phyloP scores from a whole-genome alignment of 2,888 invertebrate genomes.

The Harpagoxenus sublaevis region DNA sequence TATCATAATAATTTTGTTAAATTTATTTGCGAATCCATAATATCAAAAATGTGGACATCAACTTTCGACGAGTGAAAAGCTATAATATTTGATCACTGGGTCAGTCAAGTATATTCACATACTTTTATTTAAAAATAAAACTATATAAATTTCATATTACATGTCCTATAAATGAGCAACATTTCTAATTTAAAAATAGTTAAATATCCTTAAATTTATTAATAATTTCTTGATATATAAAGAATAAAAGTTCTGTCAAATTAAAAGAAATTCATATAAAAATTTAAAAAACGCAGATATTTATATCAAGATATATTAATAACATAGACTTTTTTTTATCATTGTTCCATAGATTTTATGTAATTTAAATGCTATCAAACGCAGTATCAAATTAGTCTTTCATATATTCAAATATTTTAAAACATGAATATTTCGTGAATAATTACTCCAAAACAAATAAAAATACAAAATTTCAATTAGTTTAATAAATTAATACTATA shows the following conservation, averaged over 20 bases:
- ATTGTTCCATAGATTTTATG: background rate
- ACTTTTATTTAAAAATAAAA: slow-evolving; percentile 10
- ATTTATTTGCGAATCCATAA: background rate
- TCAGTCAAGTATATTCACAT: background rate
- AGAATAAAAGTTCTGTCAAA: background rate
- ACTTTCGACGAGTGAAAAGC: background rate
- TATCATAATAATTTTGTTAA: slow-evolving; percentile 8
- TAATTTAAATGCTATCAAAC: background rate
- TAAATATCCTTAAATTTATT: background rate
- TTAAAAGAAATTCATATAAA: background rate
- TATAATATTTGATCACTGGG: background rate
- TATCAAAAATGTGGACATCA: background rate
- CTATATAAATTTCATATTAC: background rate
- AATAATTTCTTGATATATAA: background rate
- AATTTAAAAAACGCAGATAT: background rate
- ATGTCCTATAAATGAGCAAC: background rate
- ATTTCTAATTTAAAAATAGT: background rate
- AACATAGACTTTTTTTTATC: background rate
- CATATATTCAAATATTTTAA: background rate
- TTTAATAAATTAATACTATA: no score
- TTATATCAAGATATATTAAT: background rate
- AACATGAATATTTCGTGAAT: background rate
- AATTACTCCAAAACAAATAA: background rate
- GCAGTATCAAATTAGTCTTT: background rate
- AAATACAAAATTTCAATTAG: background rate